Evolutionary conservation across 2,888 invertebrate species (phyloP), one percentile per base, ranked within the genome.

Genomic region (Ametastegia equiseti): DNA sequence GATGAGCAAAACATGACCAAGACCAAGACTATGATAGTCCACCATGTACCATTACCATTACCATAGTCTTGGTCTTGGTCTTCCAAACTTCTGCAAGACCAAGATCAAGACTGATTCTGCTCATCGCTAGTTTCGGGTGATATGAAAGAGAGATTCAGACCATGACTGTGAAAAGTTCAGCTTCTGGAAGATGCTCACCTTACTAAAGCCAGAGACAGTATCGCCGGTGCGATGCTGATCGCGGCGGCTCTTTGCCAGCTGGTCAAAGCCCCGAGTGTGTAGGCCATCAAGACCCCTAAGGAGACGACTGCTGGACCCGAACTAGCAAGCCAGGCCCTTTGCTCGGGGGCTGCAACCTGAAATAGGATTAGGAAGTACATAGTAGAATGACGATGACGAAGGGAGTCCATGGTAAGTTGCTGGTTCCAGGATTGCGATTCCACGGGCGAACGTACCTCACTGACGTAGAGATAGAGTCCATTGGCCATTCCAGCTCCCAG

Each of bases 291-390:
- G 81, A 96, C 96, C 0, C 96, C 96, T 1, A 95, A 93, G 0
- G 96, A 96, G 30, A 95, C 96, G 83, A 95, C 92, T 0, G 95
- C 94, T 0, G 96, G 96, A 0, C 96, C 96, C 30, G 95, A 88
- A 0, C 95, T 95, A 83, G 95, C 95, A 9, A 96, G 92, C 79
- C 95, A 94, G 1, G 95, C 95, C 79, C 96, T 92, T 85, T 95
- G 94, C 85, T 94, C 93, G 0, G 96, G 94, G 0, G 95, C 94
- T 2, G 95, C 95, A 71, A 95, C 94, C 92, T 96, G 94, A 0
- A n/a, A n/a, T n/a, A n/a, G n/a, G n/a, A n/a, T n/a, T n/a, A n/a
- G n/a, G 27, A 23, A 13, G 23, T n/a, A 39, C 13, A 15, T 27
- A 19, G 5, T 23, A 11, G 19, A 69, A 65, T 30, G 11, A 36